Conservation (phyloP, 2,113 vertebrate species). For the Mus pahari region DNA sequence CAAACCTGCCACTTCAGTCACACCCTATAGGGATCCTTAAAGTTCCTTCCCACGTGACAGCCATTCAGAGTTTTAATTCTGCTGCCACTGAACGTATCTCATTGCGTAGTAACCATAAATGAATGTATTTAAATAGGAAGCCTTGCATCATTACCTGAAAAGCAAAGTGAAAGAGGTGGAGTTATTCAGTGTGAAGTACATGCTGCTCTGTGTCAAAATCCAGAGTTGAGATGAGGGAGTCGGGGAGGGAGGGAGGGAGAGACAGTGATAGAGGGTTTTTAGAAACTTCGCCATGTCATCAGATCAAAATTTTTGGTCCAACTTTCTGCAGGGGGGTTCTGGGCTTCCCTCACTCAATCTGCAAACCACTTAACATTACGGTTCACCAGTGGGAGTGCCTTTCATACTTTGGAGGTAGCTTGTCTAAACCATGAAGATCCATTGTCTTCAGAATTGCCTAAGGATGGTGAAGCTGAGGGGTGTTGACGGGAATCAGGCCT, state of each 20-base stretch:
- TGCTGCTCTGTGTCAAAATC: not conserved
- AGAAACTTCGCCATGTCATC: not conserved
- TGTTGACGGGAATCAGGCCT: not conserved
- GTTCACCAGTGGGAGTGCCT: not conserved
- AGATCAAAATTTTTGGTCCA: not conserved
- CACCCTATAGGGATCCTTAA: not conserved
- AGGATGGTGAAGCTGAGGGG: not conserved
- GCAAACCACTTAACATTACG: not conserved
- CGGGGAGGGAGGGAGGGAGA: not conserved
- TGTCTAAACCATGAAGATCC: not conserved
- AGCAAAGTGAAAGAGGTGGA: constrained; percentile 26
- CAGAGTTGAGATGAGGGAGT: not conserved
- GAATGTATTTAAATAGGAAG: constrained; percentile 24
- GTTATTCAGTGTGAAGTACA: not conserved
- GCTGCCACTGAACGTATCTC: not conserved
- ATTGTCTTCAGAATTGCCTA: not conserved
- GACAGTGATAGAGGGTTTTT: too few species aligned
- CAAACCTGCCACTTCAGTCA: not conserved
- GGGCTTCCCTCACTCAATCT: not conserved
- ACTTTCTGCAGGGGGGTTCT: not conserved
- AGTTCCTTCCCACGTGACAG: not conserved
- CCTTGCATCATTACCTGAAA: not conserved
- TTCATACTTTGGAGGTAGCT: not conserved
- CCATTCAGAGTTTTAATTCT: not conserved
- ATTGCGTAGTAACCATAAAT: not conserved